Evolutionary conservation across 2,888 invertebrate genomes (phyloP), one percentile per base, ranked within the genome.

Genomic region (Erebia palarica): DNA sequence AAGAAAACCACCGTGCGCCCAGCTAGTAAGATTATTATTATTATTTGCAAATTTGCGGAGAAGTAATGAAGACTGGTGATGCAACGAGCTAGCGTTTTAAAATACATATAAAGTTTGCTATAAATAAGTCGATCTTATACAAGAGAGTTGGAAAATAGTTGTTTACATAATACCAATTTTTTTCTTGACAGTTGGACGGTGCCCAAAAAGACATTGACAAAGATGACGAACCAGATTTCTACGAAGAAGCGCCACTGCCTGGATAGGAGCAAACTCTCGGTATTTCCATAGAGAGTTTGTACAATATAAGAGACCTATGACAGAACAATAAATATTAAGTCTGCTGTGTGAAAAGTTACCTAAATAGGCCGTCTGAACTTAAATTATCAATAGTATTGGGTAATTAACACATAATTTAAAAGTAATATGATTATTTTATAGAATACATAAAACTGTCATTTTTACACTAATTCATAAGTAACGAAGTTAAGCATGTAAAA

Each of bases 151-250:
- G 69, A 60, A 64, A 64, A 64, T 42, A 53, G 74, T 68, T 70
- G 68, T 70, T 71, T 66, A 67, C 69, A 68, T 59, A n/a, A 53
- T 47, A 47, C 13, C 53, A 27, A 64, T 55, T 16, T 61, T 63
- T 58, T 44, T 63, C 75, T 71, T 68, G 73, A 64, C 89, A 97
- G 97, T 94, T 98, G 90, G 98, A 98, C 88, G 97, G 97, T 79
- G 97, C 96, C 78, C 96, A 97, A 86, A 96, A 96, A 77, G 97
- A 96, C 76, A 95, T 94, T 69, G 96, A 96, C 84, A 95, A 95
- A 78, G 97, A 97, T 80, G 97, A 97, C 85, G 98, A 98, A 86
- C 97, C 97, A 10, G 98, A 98, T 89, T 98, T 98, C 94, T 98
- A 98, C 88, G 97, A 97, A 81, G 97, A 98, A 93, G 97, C 98